Evolutionary conservation across 2,113 vertebrate genomes (phyloP).

Genomic region (Cryptomyrus ogoouensis): DNA sequence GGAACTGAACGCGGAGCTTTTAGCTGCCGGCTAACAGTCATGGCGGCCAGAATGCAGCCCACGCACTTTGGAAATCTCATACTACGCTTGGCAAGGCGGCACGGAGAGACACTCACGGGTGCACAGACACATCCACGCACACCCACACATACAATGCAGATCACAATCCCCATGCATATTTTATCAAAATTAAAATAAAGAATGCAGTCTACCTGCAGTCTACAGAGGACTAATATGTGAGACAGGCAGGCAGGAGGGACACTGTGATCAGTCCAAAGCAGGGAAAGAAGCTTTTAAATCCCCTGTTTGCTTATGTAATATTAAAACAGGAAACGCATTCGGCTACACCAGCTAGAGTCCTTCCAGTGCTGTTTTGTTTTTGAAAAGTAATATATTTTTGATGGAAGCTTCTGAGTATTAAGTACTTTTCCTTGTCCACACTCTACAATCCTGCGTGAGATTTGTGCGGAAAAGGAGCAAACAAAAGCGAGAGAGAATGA

Average conservation of each 20-base stretch:
- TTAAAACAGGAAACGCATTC: not conserved
- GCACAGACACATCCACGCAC: not conserved
- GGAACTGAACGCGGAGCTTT: not conserved
- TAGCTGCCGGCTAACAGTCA: not conserved
- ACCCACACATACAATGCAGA: not conserved
- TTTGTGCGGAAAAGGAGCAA: not conserved
- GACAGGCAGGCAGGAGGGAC: not conserved
- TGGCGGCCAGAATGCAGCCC: not conserved
- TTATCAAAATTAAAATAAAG: conserved; percentile 2
- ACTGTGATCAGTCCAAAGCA: not conserved
- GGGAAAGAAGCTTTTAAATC: not conserved
- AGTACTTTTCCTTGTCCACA: not conserved
- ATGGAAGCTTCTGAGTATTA: not conserved
- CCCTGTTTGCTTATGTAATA: not conserved
- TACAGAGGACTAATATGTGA: not conserved
- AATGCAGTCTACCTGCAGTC: not conserved
- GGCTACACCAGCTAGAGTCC: not conserved
- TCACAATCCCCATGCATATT: not conserved
- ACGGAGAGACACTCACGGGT: not conserved
- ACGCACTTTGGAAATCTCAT: not conserved
- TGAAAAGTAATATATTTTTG: not conserved
- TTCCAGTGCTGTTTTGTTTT: not conserved
- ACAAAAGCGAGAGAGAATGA: not conserved
- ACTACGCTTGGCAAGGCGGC: not conserved
- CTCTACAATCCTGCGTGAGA: not conserved